A percentile compares a stretch with the other conserved stretches of the same genome.
Evolutionary conservation across 2,888 invertebrate genomes (phyloP).

Genomic region (Plemyria rubiginata): DNA sequence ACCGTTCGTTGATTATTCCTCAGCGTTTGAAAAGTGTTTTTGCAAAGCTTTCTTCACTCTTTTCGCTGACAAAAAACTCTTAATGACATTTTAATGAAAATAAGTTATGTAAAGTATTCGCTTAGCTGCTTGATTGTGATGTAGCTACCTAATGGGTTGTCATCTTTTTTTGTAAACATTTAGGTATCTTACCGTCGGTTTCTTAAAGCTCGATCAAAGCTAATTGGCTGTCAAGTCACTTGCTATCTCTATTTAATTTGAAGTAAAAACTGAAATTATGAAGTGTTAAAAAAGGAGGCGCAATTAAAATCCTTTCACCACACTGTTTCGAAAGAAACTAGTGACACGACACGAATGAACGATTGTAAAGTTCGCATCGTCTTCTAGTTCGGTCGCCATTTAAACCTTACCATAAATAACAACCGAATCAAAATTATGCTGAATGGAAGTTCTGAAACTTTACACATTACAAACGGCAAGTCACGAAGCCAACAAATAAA

Average conservation of each 20-base stretch:
- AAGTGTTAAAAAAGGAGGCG: too few relatives aligned
- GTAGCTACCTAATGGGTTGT: too few relatives aligned
- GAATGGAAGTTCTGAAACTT: slow-evolving; percentile 14
- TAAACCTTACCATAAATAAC: not conserved
- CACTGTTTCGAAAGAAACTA: too few relatives aligned
- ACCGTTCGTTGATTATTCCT: not conserved
- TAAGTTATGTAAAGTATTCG: not conserved
- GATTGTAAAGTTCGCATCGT: not conserved
- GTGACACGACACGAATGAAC: too few relatives aligned
- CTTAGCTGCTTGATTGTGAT: not conserved
- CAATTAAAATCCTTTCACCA: too few relatives aligned
- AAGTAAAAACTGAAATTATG: too few relatives aligned
- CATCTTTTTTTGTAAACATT: too few relatives aligned
- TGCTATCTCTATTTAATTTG: too few relatives aligned
- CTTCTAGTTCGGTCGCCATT: not conserved
- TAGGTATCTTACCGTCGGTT: too few relatives aligned
- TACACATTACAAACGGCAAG: slow-evolving; percentile 24
- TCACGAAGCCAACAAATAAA: slow-evolving; percentile 13
- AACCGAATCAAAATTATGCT: not conserved
- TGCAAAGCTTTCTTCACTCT: not conserved
- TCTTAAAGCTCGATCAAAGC: too few relatives aligned
- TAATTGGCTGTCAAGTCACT: too few relatives aligned
- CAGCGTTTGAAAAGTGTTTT: not conserved
- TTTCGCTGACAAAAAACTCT: not conserved
- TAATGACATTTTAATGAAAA: not conserved